Conservation (phyloP, 23 tunicate species). For the Aplidium turbinatum region DNA sequence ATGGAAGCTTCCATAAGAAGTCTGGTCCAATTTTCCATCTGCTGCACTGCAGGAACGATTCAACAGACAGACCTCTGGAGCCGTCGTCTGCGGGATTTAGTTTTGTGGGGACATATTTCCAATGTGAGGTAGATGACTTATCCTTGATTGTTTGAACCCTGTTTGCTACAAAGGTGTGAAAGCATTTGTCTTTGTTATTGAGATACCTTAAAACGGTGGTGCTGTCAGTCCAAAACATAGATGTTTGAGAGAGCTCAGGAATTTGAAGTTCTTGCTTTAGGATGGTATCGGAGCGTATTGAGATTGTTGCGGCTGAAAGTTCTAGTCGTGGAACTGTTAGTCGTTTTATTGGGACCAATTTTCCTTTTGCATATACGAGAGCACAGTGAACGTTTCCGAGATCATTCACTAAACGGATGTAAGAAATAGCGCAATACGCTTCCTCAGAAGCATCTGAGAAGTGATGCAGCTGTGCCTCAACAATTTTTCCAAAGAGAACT, state of each 20-base stretch:
- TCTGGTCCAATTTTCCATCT: constrained; percentile 52
- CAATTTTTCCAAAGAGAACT: constrained; percentile 13
- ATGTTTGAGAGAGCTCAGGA: background rate
- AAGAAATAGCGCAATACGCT: constrained; percentile 49
- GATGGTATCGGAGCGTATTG: constrained; percentile 17
- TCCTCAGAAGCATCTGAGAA: constrained; percentile 59
- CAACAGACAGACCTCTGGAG: constrained; percentile 33
- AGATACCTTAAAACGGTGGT: constrained; percentile 51
- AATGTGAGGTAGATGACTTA: constrained; percentile 23
- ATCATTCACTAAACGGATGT: constrained; percentile 24
- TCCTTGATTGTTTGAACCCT: constrained; percentile 37
- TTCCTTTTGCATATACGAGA: constrained; percentile 36
- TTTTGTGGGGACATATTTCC: constrained; percentile 40
- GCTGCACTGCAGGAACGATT: constrained; percentile 7
- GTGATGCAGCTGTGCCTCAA: constrained; percentile 30
- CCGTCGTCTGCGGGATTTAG: constrained; percentile 53
- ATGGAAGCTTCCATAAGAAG: constrained; percentile 35
- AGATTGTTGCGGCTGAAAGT: constrained; percentile 44
- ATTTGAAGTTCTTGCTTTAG: constrained; percentile 33
- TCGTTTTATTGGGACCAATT: constrained; percentile 33
- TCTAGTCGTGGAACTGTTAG: constrained; percentile 46
- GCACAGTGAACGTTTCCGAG: constrained; percentile 24
- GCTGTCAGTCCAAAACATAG: constrained; percentile 58
- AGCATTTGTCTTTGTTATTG: constrained; percentile 8
- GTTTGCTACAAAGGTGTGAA: constrained; percentile 62